Percentiles rank a stretch among this genome's conserved stretches.
Evolutionary conservation across 2,113 vertebrate species (phyloP).

Genomic region (Proteles cristata): DNA sequence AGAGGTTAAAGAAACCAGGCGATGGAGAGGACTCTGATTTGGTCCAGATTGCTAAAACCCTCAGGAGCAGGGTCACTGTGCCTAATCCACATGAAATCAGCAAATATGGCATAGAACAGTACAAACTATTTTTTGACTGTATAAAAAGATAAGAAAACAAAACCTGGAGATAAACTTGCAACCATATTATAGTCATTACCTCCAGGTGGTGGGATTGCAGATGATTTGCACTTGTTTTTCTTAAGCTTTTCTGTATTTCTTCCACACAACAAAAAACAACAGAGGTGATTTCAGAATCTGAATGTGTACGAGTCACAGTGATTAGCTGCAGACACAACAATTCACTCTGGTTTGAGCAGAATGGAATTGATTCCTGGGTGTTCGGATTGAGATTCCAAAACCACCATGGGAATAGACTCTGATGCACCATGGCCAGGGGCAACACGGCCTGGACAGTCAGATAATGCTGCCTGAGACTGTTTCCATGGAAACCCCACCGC

Average conservation of each 20-base stretch:
- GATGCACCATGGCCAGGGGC: background rate
- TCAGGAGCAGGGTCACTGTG: background rate
- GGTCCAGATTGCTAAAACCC: background rate
- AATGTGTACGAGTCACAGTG: background rate
- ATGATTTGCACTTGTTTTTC: conserved; percentile 2
- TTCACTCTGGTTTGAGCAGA: background rate
- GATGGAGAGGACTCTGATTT: background rate
- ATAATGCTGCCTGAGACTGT: background rate
- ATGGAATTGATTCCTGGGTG: background rate
- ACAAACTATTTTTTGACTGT: background rate
- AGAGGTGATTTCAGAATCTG: background rate
- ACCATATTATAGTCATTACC: background rate
- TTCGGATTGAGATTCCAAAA: background rate
- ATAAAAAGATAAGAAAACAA: background rate
- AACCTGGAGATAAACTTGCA: background rate
- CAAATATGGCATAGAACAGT: too few relatives aligned
- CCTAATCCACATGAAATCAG: background rate
- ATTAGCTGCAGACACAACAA: background rate
- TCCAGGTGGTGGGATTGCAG: background rate
- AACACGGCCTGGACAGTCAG: background rate
- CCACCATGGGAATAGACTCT: too few relatives aligned
- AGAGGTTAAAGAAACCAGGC: background rate
- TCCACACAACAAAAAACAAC: background rate
- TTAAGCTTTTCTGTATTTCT: background rate
- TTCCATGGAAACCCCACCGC: too few relatives aligned